Conservation (phyloP, 2,888 invertebrate genomes). For the Odontomyia ornata region DNA sequence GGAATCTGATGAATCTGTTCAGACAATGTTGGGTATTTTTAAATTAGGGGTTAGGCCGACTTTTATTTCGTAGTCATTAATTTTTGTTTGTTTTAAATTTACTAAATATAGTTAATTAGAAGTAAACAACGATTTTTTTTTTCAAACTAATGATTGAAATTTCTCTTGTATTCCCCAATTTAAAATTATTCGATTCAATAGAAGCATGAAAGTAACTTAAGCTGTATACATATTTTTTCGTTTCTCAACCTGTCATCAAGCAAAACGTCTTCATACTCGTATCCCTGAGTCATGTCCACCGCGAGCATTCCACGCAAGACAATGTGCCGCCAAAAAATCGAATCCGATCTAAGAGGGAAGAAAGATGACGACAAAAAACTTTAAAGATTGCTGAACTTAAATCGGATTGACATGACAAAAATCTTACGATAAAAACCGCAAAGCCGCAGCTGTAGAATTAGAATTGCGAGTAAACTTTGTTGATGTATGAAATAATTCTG, state of each 20-base stretch:
- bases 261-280: background rate
- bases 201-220: too few relatives aligned
- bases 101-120: background rate
- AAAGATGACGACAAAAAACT: background rate
- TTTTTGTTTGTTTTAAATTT: background rate
- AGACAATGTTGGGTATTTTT: too few relatives aligned
- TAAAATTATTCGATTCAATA: too few relatives aligned
- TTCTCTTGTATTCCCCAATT: too few relatives aligned
- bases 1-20: too few relatives aligned
- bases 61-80: background rate
- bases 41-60: too few relatives aligned
- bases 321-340: background rate
- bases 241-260: background rate
- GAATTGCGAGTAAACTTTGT: background rate
- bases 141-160: background rate
- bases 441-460: conserved; percentile 32
- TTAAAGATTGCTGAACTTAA: background rate
- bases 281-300: too few relatives aligned
- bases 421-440: conserved; percentile 27
- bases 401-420: conserved; percentile 29
- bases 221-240: too few relatives aligned
- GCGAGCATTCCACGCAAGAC: background rate
- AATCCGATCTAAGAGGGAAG: background rate
- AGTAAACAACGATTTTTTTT: background rate
- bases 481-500: background rate